Evolutionary conservation across 2,113 vertebrate genomes (phyloP), one percentile per base, ranked within the genome.

Genomic region (Grallaria varia): DNA sequence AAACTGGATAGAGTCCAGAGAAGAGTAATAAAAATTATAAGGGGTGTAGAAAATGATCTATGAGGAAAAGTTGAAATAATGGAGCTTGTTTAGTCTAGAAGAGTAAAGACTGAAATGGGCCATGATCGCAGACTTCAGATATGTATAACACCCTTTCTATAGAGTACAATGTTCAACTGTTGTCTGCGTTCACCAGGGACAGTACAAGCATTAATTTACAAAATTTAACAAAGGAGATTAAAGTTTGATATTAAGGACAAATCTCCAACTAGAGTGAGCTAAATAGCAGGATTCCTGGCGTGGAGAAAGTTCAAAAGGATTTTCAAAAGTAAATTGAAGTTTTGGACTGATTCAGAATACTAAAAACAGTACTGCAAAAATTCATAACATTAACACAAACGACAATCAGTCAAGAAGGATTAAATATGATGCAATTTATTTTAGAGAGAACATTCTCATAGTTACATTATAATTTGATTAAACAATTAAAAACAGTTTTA

Each of bases 81-180:
- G 60, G 73, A 77, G 13, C 27, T 89, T 95, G 89, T 97, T 96
- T 96, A 95, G 96, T 95, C 89, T 95, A 67, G 73, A 80, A 60
- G 35, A 84, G 22, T n/a, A 93, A 91, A 85, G 67, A 47, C 30
- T 56, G 59, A 93, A 66, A 40, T 37, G 16, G 44, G 45, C 79
- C 49, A 91, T 68, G n/a, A 90, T 25, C 40, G 73, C 72, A 93
- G 20, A 47, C 39, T 81, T 76, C 28, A 86, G 93, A 31, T 68
- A 74, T 59, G 42, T 50, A n/a, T 50, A 91, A 78, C 42, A 44
- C 42, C 17, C 16, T 89, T 72, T 77, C 31, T 67, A 35, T 10
- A 75, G 35, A 59, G 23, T 40, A 77, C 42, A 84, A 62, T 52
- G 16, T 71, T 58, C 63, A 66, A 24, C 53, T 84, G 14, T 59